Base-by-base conservation (phyloP, 2,797 vertebrate genomes). In the Clarias laeviceps region DNA sequence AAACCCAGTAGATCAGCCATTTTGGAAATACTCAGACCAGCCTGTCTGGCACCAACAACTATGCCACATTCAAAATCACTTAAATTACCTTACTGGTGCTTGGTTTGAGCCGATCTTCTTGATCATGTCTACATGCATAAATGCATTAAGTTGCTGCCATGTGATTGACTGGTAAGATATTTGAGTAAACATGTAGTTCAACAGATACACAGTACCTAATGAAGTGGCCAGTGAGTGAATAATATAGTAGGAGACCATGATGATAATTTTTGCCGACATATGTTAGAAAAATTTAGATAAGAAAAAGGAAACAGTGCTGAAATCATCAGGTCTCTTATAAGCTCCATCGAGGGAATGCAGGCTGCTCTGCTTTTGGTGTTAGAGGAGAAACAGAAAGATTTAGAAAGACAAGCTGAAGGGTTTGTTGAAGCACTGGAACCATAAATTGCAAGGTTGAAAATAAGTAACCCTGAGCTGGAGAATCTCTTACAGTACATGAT, bases 371-470 rank as follows among this genome's bases (percentile, higher is more conserved):
- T 84, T 4, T 29, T 79, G 68, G 18, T 66, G 40, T 32, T 83
- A 50, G 80, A 87, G 24, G 18, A 82, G 54, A 79, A 78, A 66
- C 82, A 87, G 74, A 90, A 40, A 56, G 82, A 32, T 65, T 68
- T 45, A 74, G 68, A 86, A 24, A 69, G 27, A 1, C 74, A 69
- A 62, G 86, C 76, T 29, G 65, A 85, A 56, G 74, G 20, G n/a
- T 32, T 87, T 7, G 61, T 86, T 66, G 68, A 70, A 83, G 74
- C 69, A 57, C 54, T 89, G 40, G 61, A 87, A 56, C 17, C 82
- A 45, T 85, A 89, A 61, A 87, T 87, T 7, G 18, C 37, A n/a
- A 57, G 86, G 6, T 65, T 87, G 45, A 68, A 72, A 77, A 77
- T 3, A 24, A 83, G 59, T 81, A 4, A 82, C 45, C 24, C 11